Base-by-base conservation (phyloP, 2,888 invertebrate species). In the Phorcus lineatus region DNA sequence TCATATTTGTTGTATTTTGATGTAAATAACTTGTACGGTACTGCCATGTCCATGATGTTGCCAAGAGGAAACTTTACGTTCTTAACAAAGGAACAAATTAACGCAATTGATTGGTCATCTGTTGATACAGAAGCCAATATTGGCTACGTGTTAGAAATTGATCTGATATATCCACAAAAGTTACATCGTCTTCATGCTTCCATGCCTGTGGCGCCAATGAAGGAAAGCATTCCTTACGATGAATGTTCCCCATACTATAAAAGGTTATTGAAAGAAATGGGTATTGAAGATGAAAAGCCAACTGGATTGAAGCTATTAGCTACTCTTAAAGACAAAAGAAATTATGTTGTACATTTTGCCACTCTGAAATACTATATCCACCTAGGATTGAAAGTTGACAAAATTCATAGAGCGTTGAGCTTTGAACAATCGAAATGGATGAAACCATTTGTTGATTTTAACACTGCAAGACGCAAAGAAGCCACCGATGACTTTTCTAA, bases 331-430 rank as follows among this genome's bases (percentile, higher is more conserved):
- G 57, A 57, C 24, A 57, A 57, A 57, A 57, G 24, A 19, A 57
- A 57, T 57, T 57, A 57, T 57, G 57, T 57, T 57, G 24, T 57
- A 19, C 57, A 57, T 24, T 57, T 57, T 57, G 57, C 22, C 19
- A 57, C 57, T 57, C 24, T 57, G 57, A 57, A 57, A 57, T 57
- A 57, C 57, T 57, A 57, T 57, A 24, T 57, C 22, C 57, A 57
- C 7, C 24, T 57, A 24, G 57, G 57, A 57, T 24, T 57, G 19
- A 57, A 57, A 57, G 19, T 57, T 19, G 24, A 57, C 19, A 57
- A 57, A 57, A 57, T 57, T 24, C 57, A 57, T 57, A 19, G 24
- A 19, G 57, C n/a, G 19, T 57, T 57, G 24, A 57, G 24, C 24
- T 57, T 57, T 24, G 24, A 57, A 57, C 57, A 57, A 57, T 24